Evolutionary conservation across 23 tunicate genomes (phyloP), one percentile per base, ranked within the genome.

Genomic region (Diplosoma virens): DNA sequence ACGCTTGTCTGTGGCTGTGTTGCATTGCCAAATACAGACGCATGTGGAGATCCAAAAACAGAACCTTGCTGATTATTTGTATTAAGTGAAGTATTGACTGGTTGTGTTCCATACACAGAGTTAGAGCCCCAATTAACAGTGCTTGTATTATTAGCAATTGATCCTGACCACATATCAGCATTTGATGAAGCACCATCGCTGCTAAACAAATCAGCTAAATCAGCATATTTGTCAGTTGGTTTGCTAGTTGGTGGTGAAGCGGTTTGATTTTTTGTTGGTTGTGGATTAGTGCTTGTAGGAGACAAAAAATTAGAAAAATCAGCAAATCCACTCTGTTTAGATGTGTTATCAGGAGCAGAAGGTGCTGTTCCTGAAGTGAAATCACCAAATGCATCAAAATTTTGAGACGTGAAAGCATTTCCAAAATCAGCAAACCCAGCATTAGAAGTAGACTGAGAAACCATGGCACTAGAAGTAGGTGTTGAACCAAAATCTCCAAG

Each of bases 381-480:
- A 67, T 80, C 82, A 4, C 82, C 79, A 79, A 79, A 83, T 2
- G 75, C 76, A 83, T 83, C 96, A 26, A 61, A 83, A 72, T 35
- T 5, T 17, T 71, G 32, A 66, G 58, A 20, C 1, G 84, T 26
- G 60, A 92, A 92, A 18, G 92, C 97, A 61, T 59, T 69, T 25
- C 81, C 71, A 63, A 92, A 92, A 81, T 92, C 97, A 14, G 97
- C 97, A 81, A 92, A 92, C 21, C 85, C 97, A 28, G 77, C 33
- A 1, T 37, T 34, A 16, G 72, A 5, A 18, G 63, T 32, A 18
- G 45, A 30, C 18, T 78, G 31, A 54, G 74, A 28, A 25, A 71
- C 52, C 16, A 25, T 48, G 27, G 59, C 86, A 0, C 78, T 7
- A 32, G 24, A 53, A 36, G 32, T 30, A 35, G 35, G 22, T 5